Evolutionary conservation across 2,113 vertebrate genomes (phyloP), one percentile per base, ranked within the genome.

Genomic region (Platichthys flesus): DNA sequence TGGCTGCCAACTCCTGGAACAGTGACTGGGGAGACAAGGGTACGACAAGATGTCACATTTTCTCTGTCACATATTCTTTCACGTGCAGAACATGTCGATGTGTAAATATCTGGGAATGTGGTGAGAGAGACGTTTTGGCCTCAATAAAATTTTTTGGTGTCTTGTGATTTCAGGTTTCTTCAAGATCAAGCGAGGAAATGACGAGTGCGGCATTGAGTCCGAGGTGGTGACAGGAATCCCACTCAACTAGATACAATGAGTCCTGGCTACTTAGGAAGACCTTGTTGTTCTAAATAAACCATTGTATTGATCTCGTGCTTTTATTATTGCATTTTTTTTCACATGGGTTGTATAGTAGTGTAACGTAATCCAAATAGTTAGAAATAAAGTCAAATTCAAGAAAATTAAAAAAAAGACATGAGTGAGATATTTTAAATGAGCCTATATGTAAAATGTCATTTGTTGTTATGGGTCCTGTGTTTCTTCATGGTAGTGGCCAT

Each of bases 1-100:
- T 98, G 87, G 95, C 88, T 0, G 97, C 96, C 51, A 99, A 98
- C 92, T 99, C 97, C 83, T 99, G 97, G 97, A 99, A 98, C 88
- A 93, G 88, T 0, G 97, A 98, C 92, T 98, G 97, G 97, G 97
- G 97, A 7, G 96, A 97, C 63, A 94, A 94, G 0, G 97, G 97
- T 98, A 91, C 1, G 87, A 94, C 49, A n/a, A 47, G 3, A 7
- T 20, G 18, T 62, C 31, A 55, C 4, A 40, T n/a, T 16, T 42
- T 62, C 10, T n/a, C 51, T 20, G 18, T 20, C 7, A 52, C 18
- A 18, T 4, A 18, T 7, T 31, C 16, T 20, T 10, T 10, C 24
- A 21, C 5, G 20, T 62, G 10, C 31, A 21, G n/a, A 62, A n/a
- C 35, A 20, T 2, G 55, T 5, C 0, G 5, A 1, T 52, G 9